Conservation (phyloP, 1,140 invertebrate genomes). For the Drosophila repleta region DNA sequence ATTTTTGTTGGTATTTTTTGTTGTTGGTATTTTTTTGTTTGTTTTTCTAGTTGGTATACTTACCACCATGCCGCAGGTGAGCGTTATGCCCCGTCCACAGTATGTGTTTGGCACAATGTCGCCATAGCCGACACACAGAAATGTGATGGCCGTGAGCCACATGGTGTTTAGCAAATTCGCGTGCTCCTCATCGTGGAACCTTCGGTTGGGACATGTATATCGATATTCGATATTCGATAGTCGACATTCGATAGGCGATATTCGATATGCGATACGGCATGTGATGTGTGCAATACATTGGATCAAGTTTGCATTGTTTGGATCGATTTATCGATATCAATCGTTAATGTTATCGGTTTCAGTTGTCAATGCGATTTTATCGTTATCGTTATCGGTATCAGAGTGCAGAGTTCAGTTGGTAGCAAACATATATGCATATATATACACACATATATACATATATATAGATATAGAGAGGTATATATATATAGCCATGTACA, state of each 20-base stretch:
- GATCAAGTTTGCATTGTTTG: not conserved
- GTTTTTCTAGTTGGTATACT: slow-evolving; percentile 84
- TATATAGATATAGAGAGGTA: not conserved
- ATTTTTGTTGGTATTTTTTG: slow-evolving; percentile 24
- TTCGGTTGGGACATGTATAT: slow-evolving; percentile 81
- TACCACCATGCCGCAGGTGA: slow-evolving; percentile 97
- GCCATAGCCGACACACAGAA: slow-evolving; percentile 91
- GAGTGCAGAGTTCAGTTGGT: slow-evolving; percentile 33
- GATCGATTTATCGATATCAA: slow-evolving; percentile 20
- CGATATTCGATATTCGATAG: slow-evolving; percentile 10
- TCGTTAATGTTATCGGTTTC: slow-evolving; percentile 14
- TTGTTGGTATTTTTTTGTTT: slow-evolving; percentile 22
- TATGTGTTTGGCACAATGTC: slow-evolving; percentile 98
- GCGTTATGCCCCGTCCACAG: slow-evolving; percentile 95
- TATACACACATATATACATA: slow-evolving; percentile 3
- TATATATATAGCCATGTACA: slow-evolving; percentile 1
- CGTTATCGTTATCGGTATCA: slow-evolving; percentile 17
- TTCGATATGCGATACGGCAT: slow-evolving; percentile 6
- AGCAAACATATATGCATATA: slow-evolving; percentile 12
- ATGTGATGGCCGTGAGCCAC: slow-evolving; percentile 96
- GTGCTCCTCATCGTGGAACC: slow-evolving; percentile 94
- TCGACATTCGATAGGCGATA: slow-evolving; percentile 8
- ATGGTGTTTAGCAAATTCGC: slow-evolving; percentile 96
- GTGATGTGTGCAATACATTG: not conserved
- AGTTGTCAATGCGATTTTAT: slow-evolving; percentile 14